phyloP scores from a whole-genome alignment of 2,797 vertebrate genomes.

The Brachyalestes nurse region DNA sequence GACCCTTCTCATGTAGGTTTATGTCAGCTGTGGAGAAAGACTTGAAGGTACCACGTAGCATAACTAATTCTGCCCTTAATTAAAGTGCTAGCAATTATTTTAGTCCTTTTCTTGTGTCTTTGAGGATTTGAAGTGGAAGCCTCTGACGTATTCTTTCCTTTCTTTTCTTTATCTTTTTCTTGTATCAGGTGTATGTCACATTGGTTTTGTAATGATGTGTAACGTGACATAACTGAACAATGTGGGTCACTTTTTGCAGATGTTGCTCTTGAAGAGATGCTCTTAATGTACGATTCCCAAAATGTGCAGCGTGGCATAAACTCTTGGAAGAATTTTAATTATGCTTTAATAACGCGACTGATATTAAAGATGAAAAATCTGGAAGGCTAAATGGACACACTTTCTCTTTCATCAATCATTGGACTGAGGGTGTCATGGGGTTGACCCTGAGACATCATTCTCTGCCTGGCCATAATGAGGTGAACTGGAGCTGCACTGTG shows the following conservation, averaged over 20 bases:
- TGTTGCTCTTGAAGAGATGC: slow-evolving; percentile 10
- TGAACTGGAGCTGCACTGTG: slow-evolving; percentile 38
- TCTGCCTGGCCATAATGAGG: slow-evolving; percentile 55
- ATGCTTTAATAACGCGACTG: slow-evolving; percentile 40
- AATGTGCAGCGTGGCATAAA: neutral
- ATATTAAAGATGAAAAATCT: slow-evolving; percentile 44
- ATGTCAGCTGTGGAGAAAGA: no score
- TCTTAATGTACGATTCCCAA: slow-evolving; percentile 25
- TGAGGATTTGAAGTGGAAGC: neutral
- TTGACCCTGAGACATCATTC: slow-evolving; percentile 54
- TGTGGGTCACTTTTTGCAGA: slow-evolving; percentile 26
- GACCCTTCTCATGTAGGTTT: no score
- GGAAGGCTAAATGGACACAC: slow-evolving; percentile 44
- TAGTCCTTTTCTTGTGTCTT: neutral
- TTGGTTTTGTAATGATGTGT: neutral
- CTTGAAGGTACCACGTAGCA: no score
- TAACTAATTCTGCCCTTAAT: no score
- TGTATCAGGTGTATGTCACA: neutral
- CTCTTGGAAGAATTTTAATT: slow-evolving; percentile 54
- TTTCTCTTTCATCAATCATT: slow-evolving; percentile 52
- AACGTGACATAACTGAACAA: neutral
- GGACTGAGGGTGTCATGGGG: slow-evolving; percentile 44
- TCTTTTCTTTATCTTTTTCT: neutral
- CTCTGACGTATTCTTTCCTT: neutral
- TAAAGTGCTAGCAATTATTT: neutral